Conservation (phyloP, 2,797 vertebrate genomes). For the Hephaestus fuliginosus region DNA sequence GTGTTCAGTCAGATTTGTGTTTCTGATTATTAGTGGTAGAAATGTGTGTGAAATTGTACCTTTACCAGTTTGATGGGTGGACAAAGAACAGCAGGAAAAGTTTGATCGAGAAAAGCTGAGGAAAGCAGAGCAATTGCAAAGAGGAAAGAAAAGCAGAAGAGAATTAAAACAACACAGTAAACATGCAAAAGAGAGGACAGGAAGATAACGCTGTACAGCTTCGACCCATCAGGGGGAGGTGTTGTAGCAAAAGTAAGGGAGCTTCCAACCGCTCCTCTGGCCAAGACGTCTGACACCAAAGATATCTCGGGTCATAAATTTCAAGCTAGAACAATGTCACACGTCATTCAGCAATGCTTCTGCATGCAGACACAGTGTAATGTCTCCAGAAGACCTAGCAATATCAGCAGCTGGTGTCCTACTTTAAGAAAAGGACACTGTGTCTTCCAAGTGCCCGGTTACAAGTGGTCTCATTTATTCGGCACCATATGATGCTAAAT, state of each 20-base stretch:
- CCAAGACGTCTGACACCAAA: slow-evolving; percentile 63
- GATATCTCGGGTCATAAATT: slow-evolving; percentile 69
- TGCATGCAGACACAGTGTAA: slow-evolving; percentile 41
- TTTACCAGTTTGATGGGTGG: slow-evolving; percentile 53
- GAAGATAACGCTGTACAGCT: slow-evolving; percentile 34
- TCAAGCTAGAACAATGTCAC: slow-evolving; percentile 70
- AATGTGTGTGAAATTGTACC: slow-evolving; percentile 40
- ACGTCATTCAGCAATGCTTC: slow-evolving; percentile 38
- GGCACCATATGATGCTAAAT: neutral
- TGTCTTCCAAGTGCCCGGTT: slow-evolving; percentile 27
- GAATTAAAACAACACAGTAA: slow-evolving; percentile 9
- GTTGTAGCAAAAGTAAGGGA: slow-evolving; percentile 38
- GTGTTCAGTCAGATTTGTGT: neutral
- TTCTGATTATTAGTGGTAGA: neutral
- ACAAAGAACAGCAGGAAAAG: slow-evolving; percentile 54
- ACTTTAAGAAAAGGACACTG: slow-evolving; percentile 67
- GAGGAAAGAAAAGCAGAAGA: slow-evolving; percentile 32
- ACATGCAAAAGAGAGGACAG: slow-evolving; percentile 1
- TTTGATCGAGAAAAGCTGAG: slow-evolving; percentile 49
- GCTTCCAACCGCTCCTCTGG: slow-evolving; percentile 16
- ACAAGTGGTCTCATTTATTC: neutral
- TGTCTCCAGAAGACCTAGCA: slow-evolving; percentile 60
- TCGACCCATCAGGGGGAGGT: slow-evolving; percentile 57
- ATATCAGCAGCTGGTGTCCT: slow-evolving; percentile 67
- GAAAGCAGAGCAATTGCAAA: slow-evolving; percentile 26